These are phyloP conservation scores for Muscina levida DNA, from an alignment of 2,888 invertebrate species.

Conservation along the genomic window DNA sequence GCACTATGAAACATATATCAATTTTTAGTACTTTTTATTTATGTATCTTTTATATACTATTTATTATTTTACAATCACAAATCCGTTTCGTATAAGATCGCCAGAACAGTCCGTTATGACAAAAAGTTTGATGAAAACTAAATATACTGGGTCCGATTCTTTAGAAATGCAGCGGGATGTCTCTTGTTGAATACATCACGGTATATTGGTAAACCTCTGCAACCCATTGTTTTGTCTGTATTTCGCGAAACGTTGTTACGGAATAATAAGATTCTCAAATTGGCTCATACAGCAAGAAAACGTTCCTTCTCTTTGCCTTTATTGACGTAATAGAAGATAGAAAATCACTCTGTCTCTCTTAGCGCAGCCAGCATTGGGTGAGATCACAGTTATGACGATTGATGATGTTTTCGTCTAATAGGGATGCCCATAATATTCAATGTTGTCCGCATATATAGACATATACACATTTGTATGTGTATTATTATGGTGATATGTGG, in stretches of 20 bases:
- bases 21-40: not conserved
- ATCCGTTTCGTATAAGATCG: constrained; percentile 24
- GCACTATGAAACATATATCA: no score
- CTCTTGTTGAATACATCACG: constrained; percentile 24
- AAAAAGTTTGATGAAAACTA: constrained; percentile 65
- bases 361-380: no score
- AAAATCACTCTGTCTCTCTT: no score
- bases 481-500: no score
- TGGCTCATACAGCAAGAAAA: constrained; percentile 29
- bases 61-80: not conserved
- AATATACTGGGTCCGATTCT: constrained; percentile 37
- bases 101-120: constrained; percentile 57
- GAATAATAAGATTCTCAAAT: constrained; percentile 33
- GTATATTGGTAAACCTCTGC: no score
- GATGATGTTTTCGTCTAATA: no score
- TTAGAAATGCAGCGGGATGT: constrained; percentile 60
- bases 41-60: not conserved
- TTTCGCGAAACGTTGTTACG: no score
- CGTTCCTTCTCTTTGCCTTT: constrained; percentile 42
- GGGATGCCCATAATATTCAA: no score
- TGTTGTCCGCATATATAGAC: no score
- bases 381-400: no score
- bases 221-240: no score
- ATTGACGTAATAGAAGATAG: constrained; percentile 11
- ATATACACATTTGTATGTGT: no score